A percentile compares a stretch with the other conserved stretches of the same genome.
phyloP scores from a whole-genome alignment of 2,113 vertebrate species.

The Xenopus tropicalis region DNA sequence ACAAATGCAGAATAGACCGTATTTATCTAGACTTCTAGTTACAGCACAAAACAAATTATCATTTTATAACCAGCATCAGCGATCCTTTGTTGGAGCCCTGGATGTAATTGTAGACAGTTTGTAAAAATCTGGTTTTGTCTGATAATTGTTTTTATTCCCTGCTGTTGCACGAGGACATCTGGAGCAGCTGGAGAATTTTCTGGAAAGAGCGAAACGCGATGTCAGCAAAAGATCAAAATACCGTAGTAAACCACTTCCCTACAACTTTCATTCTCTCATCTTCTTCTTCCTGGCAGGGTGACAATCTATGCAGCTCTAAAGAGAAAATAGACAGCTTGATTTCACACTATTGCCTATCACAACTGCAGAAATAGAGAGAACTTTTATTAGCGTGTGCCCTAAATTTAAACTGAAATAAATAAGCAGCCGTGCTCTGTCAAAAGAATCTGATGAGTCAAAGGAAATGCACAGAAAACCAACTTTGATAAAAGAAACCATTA shows the following conservation, averaged over 20 bases:
- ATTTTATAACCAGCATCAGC: too few relatives aligned
- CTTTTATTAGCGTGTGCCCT: conserved; percentile 19
- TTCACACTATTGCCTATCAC: conserved; percentile 12
- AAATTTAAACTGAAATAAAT: conserved; percentile 3
- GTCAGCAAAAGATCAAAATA: conserved; percentile 34
- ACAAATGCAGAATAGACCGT: background rate
- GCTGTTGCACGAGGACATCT: conserved; percentile 35
- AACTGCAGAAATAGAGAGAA: conserved; percentile 3
- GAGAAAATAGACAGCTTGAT: conserved; percentile 13
- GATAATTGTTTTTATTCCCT: conserved; percentile 37
- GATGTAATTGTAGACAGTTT: too few relatives aligned
- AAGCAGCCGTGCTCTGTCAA: background rate
- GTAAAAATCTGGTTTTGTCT: conserved; percentile 27
- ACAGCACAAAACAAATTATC: background rate
- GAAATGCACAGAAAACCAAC: background rate
- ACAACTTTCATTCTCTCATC: conserved; percentile 20
- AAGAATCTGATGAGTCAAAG: background rate
- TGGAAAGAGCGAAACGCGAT: conserved; percentile 16
- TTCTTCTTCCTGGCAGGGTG: conserved; percentile 26
- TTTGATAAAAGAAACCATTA: background rate
- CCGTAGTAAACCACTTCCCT: conserved; percentile 3
- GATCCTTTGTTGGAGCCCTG: too few relatives aligned
- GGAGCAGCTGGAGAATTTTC: conserved; percentile 29
- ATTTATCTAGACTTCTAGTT: conserved; percentile 13
- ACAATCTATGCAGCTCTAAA: conserved; percentile 36